Percentiles rank a stretch among this genome's conserved stretches.
These are phyloP conservation scores for Pteropus alecto DNA, from an alignment of 2,113 vertebrate genomes.

Conservation along the genomic window DNA sequence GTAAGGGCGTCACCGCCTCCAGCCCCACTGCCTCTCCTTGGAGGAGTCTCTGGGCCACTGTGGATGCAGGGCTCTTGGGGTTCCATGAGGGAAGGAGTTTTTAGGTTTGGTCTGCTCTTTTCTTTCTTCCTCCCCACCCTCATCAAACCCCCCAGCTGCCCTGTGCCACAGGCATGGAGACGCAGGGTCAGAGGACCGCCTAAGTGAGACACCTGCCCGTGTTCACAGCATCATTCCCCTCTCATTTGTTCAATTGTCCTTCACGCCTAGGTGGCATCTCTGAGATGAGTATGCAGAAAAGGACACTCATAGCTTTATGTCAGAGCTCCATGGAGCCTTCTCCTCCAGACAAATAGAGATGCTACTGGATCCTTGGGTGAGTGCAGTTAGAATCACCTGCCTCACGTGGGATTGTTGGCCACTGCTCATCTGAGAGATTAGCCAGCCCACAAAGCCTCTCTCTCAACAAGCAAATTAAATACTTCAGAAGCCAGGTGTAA, in stretches of 20 bases:
- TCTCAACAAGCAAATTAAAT: too few relatives aligned
- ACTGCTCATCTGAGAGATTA: neutral
- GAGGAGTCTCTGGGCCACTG: neutral
- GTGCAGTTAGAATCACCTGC: neutral
- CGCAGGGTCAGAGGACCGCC: neutral
- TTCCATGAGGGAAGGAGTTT: neutral
- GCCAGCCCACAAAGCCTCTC: neutral
- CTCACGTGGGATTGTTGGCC: neutral
- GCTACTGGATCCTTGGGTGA: too few relatives aligned
- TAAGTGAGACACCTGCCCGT: neutral
- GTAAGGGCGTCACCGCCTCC: too few relatives aligned
- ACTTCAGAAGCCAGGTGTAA: too few relatives aligned
- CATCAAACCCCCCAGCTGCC: too few relatives aligned
- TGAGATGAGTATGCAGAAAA: neutral
- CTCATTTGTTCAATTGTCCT: neutral
- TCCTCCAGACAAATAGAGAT: neutral
- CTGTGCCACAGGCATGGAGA: neutral
- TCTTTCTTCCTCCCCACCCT: neutral
- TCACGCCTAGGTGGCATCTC: neutral
- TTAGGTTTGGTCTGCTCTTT: neutral
- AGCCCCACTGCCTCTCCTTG: neutral
- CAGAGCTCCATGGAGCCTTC: neutral
- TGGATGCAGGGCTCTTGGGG: neutral
- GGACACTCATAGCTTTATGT: neutral
- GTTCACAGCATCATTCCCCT: neutral